Percentiles rank a stretch among this genome's conserved stretches.
Evolutionary conservation across 2,888 invertebrate species (phyloP).

Genomic region (Fissipunctia ypsillon): DNA sequence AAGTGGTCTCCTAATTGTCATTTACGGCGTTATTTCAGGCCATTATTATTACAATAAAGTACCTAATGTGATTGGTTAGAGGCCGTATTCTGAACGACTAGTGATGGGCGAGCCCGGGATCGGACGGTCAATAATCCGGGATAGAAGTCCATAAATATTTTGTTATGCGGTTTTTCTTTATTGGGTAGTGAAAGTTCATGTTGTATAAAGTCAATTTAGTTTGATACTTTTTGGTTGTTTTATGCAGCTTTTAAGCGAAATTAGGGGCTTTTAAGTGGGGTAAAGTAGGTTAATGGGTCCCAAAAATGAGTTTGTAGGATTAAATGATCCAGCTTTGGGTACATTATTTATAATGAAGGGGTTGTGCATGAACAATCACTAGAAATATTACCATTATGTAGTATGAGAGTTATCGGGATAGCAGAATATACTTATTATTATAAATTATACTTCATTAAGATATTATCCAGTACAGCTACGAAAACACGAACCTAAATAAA

Average conservation of each 20-base stretch:
- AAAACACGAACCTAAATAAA: background rate
- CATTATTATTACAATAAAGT: constrained; percentile 66
- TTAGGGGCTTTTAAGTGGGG: background rate
- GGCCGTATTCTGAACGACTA: constrained; percentile 52
- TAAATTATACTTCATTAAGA: background rate
- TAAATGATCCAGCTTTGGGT: background rate
- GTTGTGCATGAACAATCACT: background rate
- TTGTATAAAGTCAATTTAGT: background rate
- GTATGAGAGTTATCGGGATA: background rate
- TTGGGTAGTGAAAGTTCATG: background rate
- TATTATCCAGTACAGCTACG: background rate
- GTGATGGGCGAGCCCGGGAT: constrained; percentile 55
- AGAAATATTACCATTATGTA: background rate
- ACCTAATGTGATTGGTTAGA: constrained; percentile 66
- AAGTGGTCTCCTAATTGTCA: constrained; percentile 67
- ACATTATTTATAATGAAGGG: background rate
- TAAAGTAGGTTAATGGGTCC: background rate
- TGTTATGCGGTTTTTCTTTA: constrained; percentile 33
- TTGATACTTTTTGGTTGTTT: background rate
- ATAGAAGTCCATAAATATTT: constrained; percentile 45
- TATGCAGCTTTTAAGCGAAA: background rate
- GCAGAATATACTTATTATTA: too few relatives aligned
- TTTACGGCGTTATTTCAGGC: constrained; percentile 59
- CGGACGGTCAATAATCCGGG: constrained; percentile 38
- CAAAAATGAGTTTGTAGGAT: background rate